phyloP scores from a whole-genome alignment of 1,140 invertebrate species.

The Cylas formicarius region DNA sequence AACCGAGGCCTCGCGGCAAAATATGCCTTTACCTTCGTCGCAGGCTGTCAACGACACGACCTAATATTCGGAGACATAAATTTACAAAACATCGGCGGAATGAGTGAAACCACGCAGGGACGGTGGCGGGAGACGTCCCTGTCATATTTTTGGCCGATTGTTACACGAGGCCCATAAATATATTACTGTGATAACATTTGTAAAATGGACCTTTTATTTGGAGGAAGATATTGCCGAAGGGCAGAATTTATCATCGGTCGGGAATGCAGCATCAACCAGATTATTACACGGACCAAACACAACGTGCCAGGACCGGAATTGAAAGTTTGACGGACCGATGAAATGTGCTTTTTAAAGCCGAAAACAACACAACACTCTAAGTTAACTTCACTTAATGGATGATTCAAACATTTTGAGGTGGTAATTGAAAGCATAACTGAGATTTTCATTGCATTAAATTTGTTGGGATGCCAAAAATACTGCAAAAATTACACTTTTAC shows the following conservation, averaged over 20 bases:
- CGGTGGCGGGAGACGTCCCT: too few relatives aligned
- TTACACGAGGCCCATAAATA: conserved; percentile 23
- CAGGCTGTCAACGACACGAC: conserved; percentile 31
- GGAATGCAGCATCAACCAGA: conserved; percentile 28
- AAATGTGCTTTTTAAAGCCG: too few relatives aligned
- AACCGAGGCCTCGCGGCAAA: conserved; percentile 18
- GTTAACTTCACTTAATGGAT: too few relatives aligned
- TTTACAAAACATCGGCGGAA: conserved; percentile 38
- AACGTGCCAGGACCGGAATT: too few relatives aligned
- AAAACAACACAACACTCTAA: too few relatives aligned
- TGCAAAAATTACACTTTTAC: too few relatives aligned
- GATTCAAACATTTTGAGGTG: too few relatives aligned
- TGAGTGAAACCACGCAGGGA: conserved; percentile 34
- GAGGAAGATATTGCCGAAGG: conserved; percentile 27
- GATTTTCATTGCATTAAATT: too few relatives aligned
- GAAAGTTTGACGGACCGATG: too few relatives aligned
- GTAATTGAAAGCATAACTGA: too few relatives aligned
- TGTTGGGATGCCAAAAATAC: too few relatives aligned
- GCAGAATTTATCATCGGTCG: conserved; percentile 30
- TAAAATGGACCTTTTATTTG: conserved; percentile 27
- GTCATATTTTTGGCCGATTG: too few relatives aligned
- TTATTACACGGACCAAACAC: conserved; percentile 26
- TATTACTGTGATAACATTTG: conserved; percentile 29
- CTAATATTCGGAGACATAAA: conserved; percentile 41
- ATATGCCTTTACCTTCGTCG: conserved; percentile 24